Evolutionary conservation across 2,888 invertebrate species (phyloP), one percentile per base, ranked within the genome.

Genomic region (Caenorhabditis zanzibari): DNA sequence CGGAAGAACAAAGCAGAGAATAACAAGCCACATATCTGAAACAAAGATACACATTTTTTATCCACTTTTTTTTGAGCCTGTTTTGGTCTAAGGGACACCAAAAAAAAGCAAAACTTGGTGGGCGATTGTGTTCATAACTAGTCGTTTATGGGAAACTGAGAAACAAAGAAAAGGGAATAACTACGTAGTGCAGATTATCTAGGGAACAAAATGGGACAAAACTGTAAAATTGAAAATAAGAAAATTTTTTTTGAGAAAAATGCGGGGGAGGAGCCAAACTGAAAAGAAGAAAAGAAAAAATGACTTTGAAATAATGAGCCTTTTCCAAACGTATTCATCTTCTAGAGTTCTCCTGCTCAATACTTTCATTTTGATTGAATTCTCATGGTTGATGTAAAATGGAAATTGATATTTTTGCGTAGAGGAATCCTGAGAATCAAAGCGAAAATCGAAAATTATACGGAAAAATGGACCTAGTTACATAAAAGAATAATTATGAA

Each of bases 11-110:
- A 84, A 84, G 56, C 84, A 84, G 35, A 84, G 56, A 12, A 84
- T 74, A n/a, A 84, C 76, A n/a, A 84, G 64, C 81, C 81, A 84
- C 84, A 84, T 84, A 75, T 84, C 84, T 84, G 76, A 26, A 54
- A 54, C 24, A 54, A 0, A 26, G 2, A 38, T 38, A 10, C 38
- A 10, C 14, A 22, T 12, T 12, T 26, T 54, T 54, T 2, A 7
- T 26, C 26, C 26, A 6, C 49, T 54, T 14, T 26, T 54, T 22
- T 54, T 12, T 10, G 4, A 1, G 10, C 12, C 26, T 54, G n/a
- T 47, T 24, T 9, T 12, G 44, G 24, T 44, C 74, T 38, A 28
- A 14, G 56, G 56, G 64, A 64, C 44, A 56, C 64, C 41, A 38
- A 24, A 63, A 63, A 38, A 44, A 44, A 71, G 41, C 41, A 44